phyloP scores from a whole-genome alignment of 37 sponge, comb jelly and placozoan species.

The Agelas oroides region DNA sequence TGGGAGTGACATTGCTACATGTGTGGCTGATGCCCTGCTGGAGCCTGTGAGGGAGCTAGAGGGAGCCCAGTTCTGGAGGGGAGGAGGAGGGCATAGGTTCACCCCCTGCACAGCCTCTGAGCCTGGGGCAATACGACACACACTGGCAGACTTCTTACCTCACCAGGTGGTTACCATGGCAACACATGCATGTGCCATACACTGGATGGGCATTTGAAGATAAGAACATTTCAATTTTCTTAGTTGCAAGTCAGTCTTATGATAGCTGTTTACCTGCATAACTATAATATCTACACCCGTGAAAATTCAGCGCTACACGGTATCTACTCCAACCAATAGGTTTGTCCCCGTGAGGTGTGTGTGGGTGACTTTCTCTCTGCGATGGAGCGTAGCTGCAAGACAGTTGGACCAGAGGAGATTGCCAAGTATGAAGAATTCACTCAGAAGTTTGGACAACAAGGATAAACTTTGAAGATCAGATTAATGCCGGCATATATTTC shows the following conservation, averaged over 20 bases:
- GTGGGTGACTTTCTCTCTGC: slow-evolving; percentile 34
- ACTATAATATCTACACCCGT: too few species aligned
- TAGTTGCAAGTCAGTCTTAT: too few species aligned
- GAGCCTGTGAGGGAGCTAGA: slow-evolving; percentile 85
- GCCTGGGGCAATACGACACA: slow-evolving; percentile 6
- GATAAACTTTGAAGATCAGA: background rate
- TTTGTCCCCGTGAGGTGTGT: slow-evolving; percentile 6
- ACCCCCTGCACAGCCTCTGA: slow-evolving; percentile 27
- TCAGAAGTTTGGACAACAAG: slow-evolving; percentile 41
- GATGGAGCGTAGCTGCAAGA: slow-evolving; percentile 47
- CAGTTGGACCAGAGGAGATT: slow-evolving; percentile 43
- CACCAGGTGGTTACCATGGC: slow-evolving; percentile 27
- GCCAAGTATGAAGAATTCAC: slow-evolving; percentile 56
- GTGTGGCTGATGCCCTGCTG: slow-evolving; percentile 73
- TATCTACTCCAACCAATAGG: background rate
- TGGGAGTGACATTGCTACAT: slow-evolving; percentile 86
- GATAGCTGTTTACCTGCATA: too few species aligned
- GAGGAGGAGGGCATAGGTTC: background rate
- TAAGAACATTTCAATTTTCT: background rate
- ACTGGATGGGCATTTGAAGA: background rate
- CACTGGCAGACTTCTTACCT: slow-evolving; percentile 43
- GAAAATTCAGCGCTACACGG: too few species aligned
- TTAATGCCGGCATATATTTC: too few species aligned
- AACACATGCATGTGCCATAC: background rate
- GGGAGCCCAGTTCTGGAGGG: slow-evolving; percentile 52